phyloP scores from a whole-genome alignment of 2,888 invertebrate species.

The Lasius fuliginosus region DNA sequence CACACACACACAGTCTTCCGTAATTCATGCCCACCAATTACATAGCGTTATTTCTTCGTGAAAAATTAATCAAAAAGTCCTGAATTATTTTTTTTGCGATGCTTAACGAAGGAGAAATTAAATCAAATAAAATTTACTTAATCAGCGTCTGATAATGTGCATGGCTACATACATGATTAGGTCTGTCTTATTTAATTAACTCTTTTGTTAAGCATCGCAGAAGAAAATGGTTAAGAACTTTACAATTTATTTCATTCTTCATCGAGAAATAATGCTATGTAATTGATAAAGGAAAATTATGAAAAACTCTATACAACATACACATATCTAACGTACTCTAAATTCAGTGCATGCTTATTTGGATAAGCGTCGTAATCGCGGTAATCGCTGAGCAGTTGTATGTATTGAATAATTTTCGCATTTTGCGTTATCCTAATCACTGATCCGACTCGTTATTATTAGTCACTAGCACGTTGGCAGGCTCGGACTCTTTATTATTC shows the following conservation, averaged over 20 bases:
- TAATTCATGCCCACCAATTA: neutral
- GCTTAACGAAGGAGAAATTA: neutral
- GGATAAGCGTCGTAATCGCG: constrained; percentile 77
- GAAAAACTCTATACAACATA: constrained; percentile 28
- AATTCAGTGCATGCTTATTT: constrained; percentile 79
- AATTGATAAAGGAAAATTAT: neutral
- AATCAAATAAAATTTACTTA: neutral
- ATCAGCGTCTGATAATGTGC: neutral
- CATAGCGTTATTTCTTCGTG: neutral
- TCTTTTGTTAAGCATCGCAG: neutral
- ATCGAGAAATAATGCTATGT: neutral
- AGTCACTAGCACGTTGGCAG: constrained; percentile 73
- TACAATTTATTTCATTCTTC: neutral
- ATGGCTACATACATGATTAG: neutral
- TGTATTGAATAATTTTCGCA: constrained; percentile 70
- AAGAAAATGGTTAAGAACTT: neutral
- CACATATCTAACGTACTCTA: constrained; percentile 72
- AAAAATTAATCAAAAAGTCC: neutral
- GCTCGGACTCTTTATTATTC: constrained; percentile 77
- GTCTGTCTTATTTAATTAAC: neutral
- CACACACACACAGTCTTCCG: neutral
- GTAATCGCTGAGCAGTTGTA: constrained; percentile 78
- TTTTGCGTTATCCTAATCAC: constrained; percentile 66
- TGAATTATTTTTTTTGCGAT: neutral
- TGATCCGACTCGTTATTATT: constrained; percentile 79